phyloP scores from a whole-genome alignment of 2,113 vertebrate species.

The Ahaetulla prasina region DNA sequence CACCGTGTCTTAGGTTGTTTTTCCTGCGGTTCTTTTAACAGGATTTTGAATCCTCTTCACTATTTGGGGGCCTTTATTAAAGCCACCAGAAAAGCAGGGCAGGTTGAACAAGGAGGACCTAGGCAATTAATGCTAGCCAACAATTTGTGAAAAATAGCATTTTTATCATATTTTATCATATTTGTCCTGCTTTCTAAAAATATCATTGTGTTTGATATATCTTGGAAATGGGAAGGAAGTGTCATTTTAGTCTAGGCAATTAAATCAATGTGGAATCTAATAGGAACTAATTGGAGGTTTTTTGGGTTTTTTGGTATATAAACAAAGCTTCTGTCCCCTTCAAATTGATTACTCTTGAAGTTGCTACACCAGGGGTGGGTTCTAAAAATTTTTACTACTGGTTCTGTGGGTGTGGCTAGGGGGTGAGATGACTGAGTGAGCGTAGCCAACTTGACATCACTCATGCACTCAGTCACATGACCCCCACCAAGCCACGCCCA shows the following conservation, averaged over 20 bases:
- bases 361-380: too few species aligned
- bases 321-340: not conserved
- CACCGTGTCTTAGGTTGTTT: not conserved
- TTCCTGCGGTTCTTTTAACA: not conserved
- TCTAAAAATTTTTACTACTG: too few species aligned
- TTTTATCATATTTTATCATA: not conserved
- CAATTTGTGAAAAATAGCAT: not conserved
- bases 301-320: not conserved
- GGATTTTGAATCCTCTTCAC: not conserved
- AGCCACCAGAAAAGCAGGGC: not conserved
- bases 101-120: not conserved
- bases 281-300: not conserved
- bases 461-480: too few species aligned
- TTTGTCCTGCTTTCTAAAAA: not conserved
- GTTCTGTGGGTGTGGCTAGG: too few species aligned
- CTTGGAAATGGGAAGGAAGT: not conserved
- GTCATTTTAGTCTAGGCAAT: not conserved
- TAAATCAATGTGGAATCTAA: not conserved
- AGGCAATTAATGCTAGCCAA: not conserved
- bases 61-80: not conserved
- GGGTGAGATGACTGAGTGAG: too few species aligned
- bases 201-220: not conserved
- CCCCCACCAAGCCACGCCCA: too few species aligned
- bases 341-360: not conserved
- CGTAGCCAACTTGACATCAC: too few species aligned